phyloP scores from a whole-genome alignment of 2,888 invertebrate species.

The Monochamus alternatus region DNA sequence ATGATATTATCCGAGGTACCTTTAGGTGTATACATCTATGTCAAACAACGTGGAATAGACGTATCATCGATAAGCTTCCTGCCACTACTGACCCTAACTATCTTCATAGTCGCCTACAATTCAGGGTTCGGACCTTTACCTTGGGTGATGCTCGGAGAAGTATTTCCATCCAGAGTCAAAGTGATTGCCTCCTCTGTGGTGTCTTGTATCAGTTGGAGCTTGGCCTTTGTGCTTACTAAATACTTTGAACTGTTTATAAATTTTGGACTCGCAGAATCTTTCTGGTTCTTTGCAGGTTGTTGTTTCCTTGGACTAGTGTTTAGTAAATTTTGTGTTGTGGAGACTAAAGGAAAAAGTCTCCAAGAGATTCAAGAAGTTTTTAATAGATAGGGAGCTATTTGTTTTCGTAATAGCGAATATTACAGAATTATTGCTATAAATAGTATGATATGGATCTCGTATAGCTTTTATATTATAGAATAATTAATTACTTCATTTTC shows the following conservation, averaged over 20 bases:
- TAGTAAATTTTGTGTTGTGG: slow-evolving; percentile 43
- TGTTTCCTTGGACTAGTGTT: slow-evolving; percentile 30
- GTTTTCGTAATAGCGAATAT: too few species aligned
- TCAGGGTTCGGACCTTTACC: slow-evolving; percentile 81
- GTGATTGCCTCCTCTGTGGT: slow-evolving; percentile 72
- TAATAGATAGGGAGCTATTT: slow-evolving; percentile 2
- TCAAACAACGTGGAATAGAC: slow-evolving; percentile 33
- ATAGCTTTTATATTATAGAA: not conserved
- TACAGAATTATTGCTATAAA: not conserved
- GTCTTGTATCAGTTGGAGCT: slow-evolving; percentile 37
- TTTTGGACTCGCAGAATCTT: slow-evolving; percentile 45
- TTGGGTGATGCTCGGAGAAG: slow-evolving; percentile 87
- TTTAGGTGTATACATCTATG: slow-evolving; percentile 79
- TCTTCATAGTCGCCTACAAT: slow-evolving; percentile 83
- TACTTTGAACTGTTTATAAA: slow-evolving; percentile 45
- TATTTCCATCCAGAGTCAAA: slow-evolving; percentile 85
- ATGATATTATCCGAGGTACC: slow-evolving; percentile 78
- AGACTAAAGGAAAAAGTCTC: slow-evolving; percentile 36
- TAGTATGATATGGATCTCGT: too few species aligned
- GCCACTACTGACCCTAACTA: slow-evolving; percentile 79
- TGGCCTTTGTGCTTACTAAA: slow-evolving; percentile 47
- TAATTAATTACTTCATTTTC: too few species aligned
- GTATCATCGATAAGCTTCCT: slow-evolving; percentile 75
- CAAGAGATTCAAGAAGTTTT: slow-evolving; percentile 31
- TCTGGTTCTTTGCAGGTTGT: slow-evolving; percentile 34